Evolutionary conservation across 2,113 vertebrate species (phyloP).

Genomic region (Romanogobio albipinnatus): DNA sequence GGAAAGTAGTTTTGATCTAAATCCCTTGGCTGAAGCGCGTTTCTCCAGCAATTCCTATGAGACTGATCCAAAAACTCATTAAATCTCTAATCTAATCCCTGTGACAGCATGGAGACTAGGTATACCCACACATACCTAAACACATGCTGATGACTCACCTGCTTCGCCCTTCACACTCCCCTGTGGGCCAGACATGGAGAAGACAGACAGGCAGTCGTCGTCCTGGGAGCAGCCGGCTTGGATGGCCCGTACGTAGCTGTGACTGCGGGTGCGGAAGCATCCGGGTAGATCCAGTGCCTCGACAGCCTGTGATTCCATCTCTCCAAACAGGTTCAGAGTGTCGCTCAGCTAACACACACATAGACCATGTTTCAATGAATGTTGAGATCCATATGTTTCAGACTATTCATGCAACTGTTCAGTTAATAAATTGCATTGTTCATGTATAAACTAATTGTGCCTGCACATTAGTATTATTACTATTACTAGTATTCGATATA

Average conservation of each 20-base stretch:
- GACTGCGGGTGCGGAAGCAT: constrained; percentile 96
- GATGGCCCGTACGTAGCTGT: constrained; percentile 98
- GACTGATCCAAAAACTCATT: constrained; percentile 56
- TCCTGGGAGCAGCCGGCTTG: constrained; percentile 98
- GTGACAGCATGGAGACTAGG: constrained; percentile 30
- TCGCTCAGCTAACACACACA: constrained; percentile 83
- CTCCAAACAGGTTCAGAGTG: constrained; percentile 91
- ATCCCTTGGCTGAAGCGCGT: constrained; percentile 34
- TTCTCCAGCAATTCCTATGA: constrained; percentile 34
- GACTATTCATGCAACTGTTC: not conserved
- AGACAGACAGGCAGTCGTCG: constrained; percentile 96
- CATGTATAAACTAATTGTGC: not conserved
- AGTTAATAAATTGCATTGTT: not conserved
- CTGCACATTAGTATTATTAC: not conserved
- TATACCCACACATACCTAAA: constrained; percentile 34
- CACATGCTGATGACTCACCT: constrained; percentile 79
- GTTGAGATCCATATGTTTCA: not conserved
- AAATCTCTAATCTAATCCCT: constrained; percentile 48
- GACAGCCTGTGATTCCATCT: constrained; percentile 94
- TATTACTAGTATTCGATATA: not conserved
- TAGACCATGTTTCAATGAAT: not conserved
- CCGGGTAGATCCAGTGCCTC: constrained; percentile 97
- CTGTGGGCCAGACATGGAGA: constrained; percentile 88
- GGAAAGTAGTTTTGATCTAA: constrained; percentile 31
- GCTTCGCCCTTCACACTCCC: constrained; percentile 84